phyloP scores from a whole-genome alignment of 2,797 vertebrate species.

The Gouania willdenowi region DNA sequence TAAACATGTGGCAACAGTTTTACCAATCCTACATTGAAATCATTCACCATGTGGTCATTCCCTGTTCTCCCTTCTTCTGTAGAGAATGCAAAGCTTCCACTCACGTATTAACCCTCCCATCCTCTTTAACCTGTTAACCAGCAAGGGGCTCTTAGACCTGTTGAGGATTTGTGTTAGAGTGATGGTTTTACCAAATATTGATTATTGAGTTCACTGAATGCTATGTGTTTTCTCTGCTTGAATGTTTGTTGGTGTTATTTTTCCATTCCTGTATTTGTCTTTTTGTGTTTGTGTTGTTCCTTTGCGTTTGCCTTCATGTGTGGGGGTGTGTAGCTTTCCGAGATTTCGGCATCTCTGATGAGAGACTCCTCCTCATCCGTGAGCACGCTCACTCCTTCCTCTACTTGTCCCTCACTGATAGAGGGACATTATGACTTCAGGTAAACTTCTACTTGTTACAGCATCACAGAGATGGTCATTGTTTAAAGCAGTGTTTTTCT shows the following conservation, averaged over 20 bases:
- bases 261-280: conserved; percentile 41
- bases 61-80: not conserved
- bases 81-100: conserved; percentile 16
- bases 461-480: not conserved
- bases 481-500: not conserved
- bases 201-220: conserved; percentile 48
- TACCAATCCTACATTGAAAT: no score
- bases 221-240: conserved; percentile 60
- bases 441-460: conserved; percentile 22
- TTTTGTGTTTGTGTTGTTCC: conserved; percentile 24
- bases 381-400: conserved; percentile 91
- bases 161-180: conserved; percentile 11
- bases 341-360: conserved; percentile 92
- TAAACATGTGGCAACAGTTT: no score
- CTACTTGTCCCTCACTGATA: conserved; percentile 92
- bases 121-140: conserved; percentile 40
- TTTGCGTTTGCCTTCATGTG: conserved; percentile 15
- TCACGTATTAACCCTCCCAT: conserved; percentile 31
- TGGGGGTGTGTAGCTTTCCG: conserved; percentile 82
- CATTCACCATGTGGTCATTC: not conserved
- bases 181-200: conserved; percentile 19
- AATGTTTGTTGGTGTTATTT: conserved; percentile 53
- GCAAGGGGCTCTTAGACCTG: conserved; percentile 58
- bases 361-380: conserved; percentile 86
- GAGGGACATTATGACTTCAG: conserved; percentile 85